Conservation (phyloP, 2,113 vertebrate species). For the Garra rufa region DNA sequence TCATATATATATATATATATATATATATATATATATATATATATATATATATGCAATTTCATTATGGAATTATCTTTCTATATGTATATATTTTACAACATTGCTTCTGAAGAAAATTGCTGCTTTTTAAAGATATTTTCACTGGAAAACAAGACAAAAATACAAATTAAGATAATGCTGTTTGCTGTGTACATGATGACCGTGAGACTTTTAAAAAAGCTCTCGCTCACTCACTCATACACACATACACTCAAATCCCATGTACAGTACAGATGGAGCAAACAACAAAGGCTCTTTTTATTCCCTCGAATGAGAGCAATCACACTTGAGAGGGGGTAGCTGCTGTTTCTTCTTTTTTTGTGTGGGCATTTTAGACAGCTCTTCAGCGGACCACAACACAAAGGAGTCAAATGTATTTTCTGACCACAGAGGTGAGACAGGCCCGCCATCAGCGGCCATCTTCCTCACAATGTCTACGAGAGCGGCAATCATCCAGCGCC, state of each 20-base stretch:
- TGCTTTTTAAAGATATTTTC: background rate
- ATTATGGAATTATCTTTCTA: no score
- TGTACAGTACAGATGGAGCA: constrained; percentile 26
- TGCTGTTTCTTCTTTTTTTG: constrained; percentile 55
- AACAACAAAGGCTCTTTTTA: constrained; percentile 56
- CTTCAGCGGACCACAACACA: constrained; percentile 51
- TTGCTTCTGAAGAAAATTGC: background rate
- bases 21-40: no score
- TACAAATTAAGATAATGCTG: background rate
- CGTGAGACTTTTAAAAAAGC: constrained; percentile 46
- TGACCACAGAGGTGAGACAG: constrained; percentile 55
- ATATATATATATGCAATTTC: no score
- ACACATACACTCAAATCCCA: constrained; percentile 35
- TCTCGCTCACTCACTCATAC: constrained; percentile 34
- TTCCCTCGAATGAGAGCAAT: constrained; percentile 56
- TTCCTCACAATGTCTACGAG: constrained; percentile 42
- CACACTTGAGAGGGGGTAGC: constrained; percentile 53
- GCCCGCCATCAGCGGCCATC: constrained; percentile 55
- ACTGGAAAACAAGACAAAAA: background rate
- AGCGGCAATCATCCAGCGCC: constrained; percentile 46
- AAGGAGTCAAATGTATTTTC: constrained; percentile 63
- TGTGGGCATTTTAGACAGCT: constrained; percentile 55
- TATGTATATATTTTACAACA: no score
- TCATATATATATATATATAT: no score
- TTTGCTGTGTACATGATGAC: background rate